Base-by-base conservation (phyloP, 2,113 vertebrate genomes). In the Calonectris borealis region DNA sequence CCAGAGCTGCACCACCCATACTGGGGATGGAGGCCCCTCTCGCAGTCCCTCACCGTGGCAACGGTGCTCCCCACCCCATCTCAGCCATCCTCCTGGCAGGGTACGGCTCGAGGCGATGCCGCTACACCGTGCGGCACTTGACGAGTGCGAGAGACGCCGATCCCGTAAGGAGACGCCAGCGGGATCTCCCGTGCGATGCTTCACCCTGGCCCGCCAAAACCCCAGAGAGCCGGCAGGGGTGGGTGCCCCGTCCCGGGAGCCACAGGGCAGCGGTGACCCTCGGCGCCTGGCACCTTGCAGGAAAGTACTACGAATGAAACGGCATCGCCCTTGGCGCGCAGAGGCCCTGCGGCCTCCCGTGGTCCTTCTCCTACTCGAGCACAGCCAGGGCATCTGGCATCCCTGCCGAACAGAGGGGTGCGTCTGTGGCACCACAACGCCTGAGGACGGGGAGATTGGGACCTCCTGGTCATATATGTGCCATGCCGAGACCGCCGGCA, bases 51-150 rank as follows among this genome's bases (percentile, higher is more conserved):
- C 16, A 3, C 68, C 13, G 5, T 34, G 14, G 31, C 14, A 17
- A 14, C 4, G 12, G 32, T 85, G 36, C 58, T 70, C 17, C n/a
- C n/a, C 34, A 1, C 8, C 40, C 58, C 7, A 0, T 4, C 49
- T 42, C 65, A 9, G 54, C 60, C 14, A 3, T 48, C 16, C 49
- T 24, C 32, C 11, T 13, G 26, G 44, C 58, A 61, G 54, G 44
- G 10, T 2, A 17, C 0, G 3, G 58, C 65, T 81, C 1, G 0
- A 54, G n/a, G 78, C 3, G 7, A 19, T 22, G 0, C 10, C 22
- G 2, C 19, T 5, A 1, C 7, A 3, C 34, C 6, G 1, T 0
- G 1, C 6, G 26, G 27, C 32, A 16, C 36, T 21, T 11, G 5
- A 3, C 2, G 11, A 32, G 38, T 7, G 15, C 7, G 1, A 8